phyloP scores from a whole-genome alignment of 1,140 invertebrate species.

The Drosophila rhopaloa region DNA sequence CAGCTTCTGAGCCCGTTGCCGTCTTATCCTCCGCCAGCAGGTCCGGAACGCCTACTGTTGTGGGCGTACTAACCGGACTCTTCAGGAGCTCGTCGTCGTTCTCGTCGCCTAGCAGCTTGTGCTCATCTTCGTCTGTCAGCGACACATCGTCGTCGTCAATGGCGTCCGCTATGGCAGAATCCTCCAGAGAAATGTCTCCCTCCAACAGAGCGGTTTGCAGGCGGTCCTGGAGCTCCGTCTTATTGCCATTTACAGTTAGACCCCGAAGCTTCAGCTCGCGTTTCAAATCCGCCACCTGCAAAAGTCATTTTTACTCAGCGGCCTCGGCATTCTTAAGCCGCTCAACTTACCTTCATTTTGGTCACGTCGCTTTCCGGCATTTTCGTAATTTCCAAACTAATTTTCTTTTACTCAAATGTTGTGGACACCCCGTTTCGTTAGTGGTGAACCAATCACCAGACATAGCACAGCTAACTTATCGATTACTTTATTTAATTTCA shows the following conservation, averaged over 20 bases:
- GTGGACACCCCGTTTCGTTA: slow-evolving; percentile 5
- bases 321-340: neutral
- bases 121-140: slow-evolving; percentile 74
- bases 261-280: slow-evolving; percentile 92
- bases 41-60: slow-evolving; percentile 37
- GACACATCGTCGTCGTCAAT: slow-evolving; percentile 76
- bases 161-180: slow-evolving; percentile 85
- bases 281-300: slow-evolving; percentile 90
- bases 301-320: slow-evolving; percentile 28
- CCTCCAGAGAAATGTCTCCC: slow-evolving; percentile 85
- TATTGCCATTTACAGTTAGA: slow-evolving; percentile 90
- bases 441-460: neutral
- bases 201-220: slow-evolving; percentile 88
- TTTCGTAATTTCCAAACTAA: slow-evolving; percentile 33
- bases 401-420: slow-evolving; percentile 12
- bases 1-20: slow-evolving; percentile 1
- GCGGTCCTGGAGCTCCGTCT: slow-evolving; percentile 91
- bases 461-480: neutral
- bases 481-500: neutral
- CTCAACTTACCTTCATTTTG: slow-evolving; percentile 78
- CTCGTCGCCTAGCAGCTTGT: slow-evolving; percentile 68
- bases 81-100: slow-evolving; percentile 70
- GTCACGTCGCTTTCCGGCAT: slow-evolving; percentile 82
- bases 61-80: slow-evolving; percentile 71
- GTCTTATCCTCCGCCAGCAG: slow-evolving; percentile 26